phyloP scores from a whole-genome alignment of 2,888 invertebrate genomes.

The Chaetogeoica ovagalla region DNA sequence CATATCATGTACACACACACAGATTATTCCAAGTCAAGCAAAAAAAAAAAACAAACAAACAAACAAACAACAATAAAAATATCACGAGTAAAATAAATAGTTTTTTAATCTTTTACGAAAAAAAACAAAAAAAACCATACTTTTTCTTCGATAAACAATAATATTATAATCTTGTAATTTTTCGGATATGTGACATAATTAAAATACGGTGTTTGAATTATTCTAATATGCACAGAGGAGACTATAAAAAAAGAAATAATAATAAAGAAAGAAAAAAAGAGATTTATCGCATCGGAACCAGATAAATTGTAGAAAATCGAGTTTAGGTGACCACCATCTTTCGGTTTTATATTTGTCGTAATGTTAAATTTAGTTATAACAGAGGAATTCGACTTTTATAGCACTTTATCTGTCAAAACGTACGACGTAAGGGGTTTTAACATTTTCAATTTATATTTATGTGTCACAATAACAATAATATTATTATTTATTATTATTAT shows the following conservation, averaged over 20 bases:
- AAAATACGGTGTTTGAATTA: conserved; percentile 3
- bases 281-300: not conserved
- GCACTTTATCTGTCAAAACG: not conserved
- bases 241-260: not conserved
- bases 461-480: not conserved
- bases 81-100: conserved; percentile 27
- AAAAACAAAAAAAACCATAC: not conserved
- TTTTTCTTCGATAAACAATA: conserved; percentile 11
- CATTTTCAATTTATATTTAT: conserved; percentile 26
- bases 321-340: not conserved
- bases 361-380: not conserved
- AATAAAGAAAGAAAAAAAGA: not conserved
- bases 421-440: not conserved
- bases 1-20: conserved; percentile 18
- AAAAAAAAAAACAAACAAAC: no score
- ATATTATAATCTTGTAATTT: not conserved
- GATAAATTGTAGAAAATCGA: not conserved
- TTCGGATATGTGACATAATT: conserved; percentile 4
- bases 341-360: conserved; percentile 11
- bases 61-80: conserved; percentile 31
- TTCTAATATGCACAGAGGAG: not conserved
- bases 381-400: conserved; percentile 22
- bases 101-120: conserved; percentile 7
- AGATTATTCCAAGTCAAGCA: conserved; percentile 5
- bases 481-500: conserved; percentile 12